Base-by-base conservation (phyloP, 1,140 invertebrate genomes). In the Agrilus planipennis region DNA sequence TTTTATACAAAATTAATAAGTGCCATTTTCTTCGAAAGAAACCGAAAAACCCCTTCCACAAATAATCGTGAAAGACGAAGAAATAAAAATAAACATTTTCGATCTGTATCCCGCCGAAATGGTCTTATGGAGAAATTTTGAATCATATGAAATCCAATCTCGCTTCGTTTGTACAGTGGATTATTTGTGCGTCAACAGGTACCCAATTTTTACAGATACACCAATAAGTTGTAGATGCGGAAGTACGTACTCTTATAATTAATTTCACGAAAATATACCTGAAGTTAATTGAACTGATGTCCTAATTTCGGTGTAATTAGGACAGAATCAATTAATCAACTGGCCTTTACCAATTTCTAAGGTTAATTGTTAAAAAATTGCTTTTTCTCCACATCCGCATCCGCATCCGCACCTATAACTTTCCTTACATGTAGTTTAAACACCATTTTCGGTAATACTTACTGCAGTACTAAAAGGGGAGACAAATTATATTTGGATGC, bases 91-190 rank as follows among this genome's bases (percentile, higher is more conserved):
- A 3, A 23, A 28, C 18, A 45, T 45, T 39, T 23, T 44, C 21
- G 51, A 57, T 30, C 39, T 44, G 6, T 55, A 46, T 44, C 54
- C 53, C 3, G 48, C 54, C 4, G 44, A 46, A 19, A 46, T 49
- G 40, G 21, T 30, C 19, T 38, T 48, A 19, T 57, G 53, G 53
- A 46, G 49, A 31, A 47, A 20, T 18, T 20, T 52, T 11, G 44
- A 57, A 30, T 47, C 55, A 2, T 54, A 52, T 37, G 25, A 34
- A 6, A 46, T 57, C 4, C 39, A 45, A 23, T 44, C 42, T 9
- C 34, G 45, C 14, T 55, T 54, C 18, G 43, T 22, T 9, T 54
- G 51, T 22, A 15, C 19, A 9, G 18, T 55, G 2, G 44, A 23
- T 11, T 57, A 53, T 19, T 28, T 27, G 4, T 18, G 37, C 15